phyloP scores from a whole-genome alignment of 2,888 invertebrate species.

The Scaeva pyrastri region DNA sequence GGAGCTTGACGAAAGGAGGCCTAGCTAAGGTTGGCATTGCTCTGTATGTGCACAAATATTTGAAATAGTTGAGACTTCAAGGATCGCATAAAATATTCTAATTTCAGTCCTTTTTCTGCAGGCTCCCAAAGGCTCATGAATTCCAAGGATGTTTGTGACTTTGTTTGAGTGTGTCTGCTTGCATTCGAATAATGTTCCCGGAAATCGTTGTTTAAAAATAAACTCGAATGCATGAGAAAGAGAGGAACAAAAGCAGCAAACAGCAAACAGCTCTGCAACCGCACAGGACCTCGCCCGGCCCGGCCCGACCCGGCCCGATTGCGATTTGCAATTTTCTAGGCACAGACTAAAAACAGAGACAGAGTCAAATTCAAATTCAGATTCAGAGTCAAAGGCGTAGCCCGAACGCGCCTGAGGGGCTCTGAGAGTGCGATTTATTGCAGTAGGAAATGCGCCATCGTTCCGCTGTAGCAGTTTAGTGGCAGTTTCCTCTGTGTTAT shows the following conservation, averaged over 20 bases:
- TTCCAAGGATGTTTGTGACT: constrained; percentile 71
- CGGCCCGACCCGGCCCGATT: not conserved
- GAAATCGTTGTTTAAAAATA: constrained; percentile 76
- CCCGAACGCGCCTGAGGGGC: constrained; percentile 17
- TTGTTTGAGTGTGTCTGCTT: constrained; percentile 66
- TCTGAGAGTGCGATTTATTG: constrained; percentile 69
- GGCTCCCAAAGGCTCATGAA: constrained; percentile 69
- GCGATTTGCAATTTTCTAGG: not conserved
- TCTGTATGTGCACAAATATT: constrained; percentile 70
- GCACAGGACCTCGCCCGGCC: not conserved
- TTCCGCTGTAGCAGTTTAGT: constrained; percentile 66
- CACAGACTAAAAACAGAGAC: too few species aligned
- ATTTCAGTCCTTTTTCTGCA: constrained; percentile 73
- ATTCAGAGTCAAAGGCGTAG: constrained; percentile 32
- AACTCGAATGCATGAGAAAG: constrained; percentile 57
- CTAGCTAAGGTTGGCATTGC: constrained; percentile 66
- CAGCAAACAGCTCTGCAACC: constrained; percentile 19
- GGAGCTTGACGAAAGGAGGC: constrained; percentile 58
- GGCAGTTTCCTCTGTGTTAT: constrained; percentile 70
- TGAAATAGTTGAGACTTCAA: constrained; percentile 75
- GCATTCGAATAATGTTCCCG: constrained; percentile 74
- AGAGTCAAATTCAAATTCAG: constrained; percentile 7
- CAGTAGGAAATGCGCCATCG: constrained; percentile 73
- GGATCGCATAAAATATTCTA: constrained; percentile 76
- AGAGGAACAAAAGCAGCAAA: constrained; percentile 29